phyloP scores from a whole-genome alignment of 1,140 invertebrate species.

The Diorhabda carinulata region DNA sequence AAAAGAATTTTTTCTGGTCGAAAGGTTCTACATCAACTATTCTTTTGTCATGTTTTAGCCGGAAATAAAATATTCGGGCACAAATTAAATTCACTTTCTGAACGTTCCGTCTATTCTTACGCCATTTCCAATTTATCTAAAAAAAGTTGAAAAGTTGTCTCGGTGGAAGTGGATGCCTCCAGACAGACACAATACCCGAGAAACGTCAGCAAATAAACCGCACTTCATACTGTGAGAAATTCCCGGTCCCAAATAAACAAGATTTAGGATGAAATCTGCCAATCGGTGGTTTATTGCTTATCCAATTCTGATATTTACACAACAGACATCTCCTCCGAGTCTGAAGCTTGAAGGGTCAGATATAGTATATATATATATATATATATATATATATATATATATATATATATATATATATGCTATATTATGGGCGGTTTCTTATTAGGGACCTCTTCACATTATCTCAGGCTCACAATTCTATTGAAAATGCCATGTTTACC shows the following conservation, averaged over 20 bases:
- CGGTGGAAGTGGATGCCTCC: not conserved
- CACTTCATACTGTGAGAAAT: constrained; percentile 9
- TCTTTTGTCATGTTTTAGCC: too few relatives aligned
- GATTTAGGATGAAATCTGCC: constrained; percentile 8
- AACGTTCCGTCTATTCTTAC: not conserved
- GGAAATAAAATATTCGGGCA: too few relatives aligned
- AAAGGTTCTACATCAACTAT: too few relatives aligned
- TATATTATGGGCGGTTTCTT: too few relatives aligned
- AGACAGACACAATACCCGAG: constrained; percentile 1
- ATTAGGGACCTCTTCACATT: too few relatives aligned
- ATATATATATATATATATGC: too few relatives aligned
- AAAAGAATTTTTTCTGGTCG: too few relatives aligned
- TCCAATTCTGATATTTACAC: constrained; percentile 13
- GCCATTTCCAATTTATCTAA: not conserved
- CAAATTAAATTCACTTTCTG: too few relatives aligned
- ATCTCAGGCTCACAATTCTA: too few relatives aligned
- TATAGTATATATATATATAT: not conserved
- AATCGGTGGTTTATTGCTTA: constrained; percentile 12
- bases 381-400: too few relatives aligned
- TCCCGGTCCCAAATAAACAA: constrained; percentile 8
- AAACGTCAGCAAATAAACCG: constrained; percentile 5
- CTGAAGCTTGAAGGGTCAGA: not conserved
- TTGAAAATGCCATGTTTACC: too few relatives aligned
- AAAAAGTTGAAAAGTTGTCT: not conserved
- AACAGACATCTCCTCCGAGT: constrained; percentile 6